Evolutionary conservation across 2,797 vertebrate genomes (phyloP), one percentile per base, ranked within the genome.

Genomic region (Oreochromis mossambicus): DNA sequence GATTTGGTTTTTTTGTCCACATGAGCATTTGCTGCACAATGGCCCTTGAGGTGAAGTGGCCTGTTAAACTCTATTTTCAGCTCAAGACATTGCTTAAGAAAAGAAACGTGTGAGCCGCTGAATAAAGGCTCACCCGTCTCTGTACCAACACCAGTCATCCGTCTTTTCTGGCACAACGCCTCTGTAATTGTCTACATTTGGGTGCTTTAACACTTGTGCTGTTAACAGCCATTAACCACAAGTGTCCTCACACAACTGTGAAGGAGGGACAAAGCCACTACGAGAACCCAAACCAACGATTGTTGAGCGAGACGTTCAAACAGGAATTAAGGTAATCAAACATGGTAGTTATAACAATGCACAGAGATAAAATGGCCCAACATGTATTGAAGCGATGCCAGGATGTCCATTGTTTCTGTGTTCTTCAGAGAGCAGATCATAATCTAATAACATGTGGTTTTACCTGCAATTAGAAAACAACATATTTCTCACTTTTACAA

Each of bases 151-250:
- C 92, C 95, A 96, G 95, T 95, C 96, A 95, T 96, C 94, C 92
- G 95, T 97, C 96, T 95, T 94, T 97, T 97, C 96, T 97, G 96
- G 95, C 77, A 66, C 95, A 88, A 86, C 50, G 94, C 96, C 95
- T 73, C 96, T 96, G 96, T 97, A 97, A 98, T 98, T 98, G 97
- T 98, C 96, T 86, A 92, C 96, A 95, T 98, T 98, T 96, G 96
- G 97, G 97, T 96, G 96, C 96, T 97, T 98, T 98, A 97, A 97
- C 97, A 97, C 97, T 98, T 97, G 97, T 97, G 97, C 97, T 97
- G 96, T 92, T 96, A 97, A 96, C 97, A 97, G 96, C 97, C 97
- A 96, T 97, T 98, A 97, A 97, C 92, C 95, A 96, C 91, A 96
- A 97, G 97, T 97, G 97, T 97, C 97, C 96, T 97, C 96, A 96